Percentiles rank a stretch among this genome's conserved stretches.
Evolutionary conservation across 2,888 invertebrate genomes (phyloP).

Genomic region (Stenchaetothrips biformis): DNA sequence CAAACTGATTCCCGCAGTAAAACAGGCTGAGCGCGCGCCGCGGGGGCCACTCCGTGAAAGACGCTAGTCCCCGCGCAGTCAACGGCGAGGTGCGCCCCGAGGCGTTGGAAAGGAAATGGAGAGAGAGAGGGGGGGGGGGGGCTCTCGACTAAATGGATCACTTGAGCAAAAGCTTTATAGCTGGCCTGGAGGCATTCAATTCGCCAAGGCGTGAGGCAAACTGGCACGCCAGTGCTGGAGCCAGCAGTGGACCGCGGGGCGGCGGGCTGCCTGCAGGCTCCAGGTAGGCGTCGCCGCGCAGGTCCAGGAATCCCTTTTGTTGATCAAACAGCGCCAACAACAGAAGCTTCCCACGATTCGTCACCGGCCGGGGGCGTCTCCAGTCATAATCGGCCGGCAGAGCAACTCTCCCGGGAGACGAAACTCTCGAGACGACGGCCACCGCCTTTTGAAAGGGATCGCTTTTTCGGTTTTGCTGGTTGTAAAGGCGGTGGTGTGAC

Average conservation of each 20-base stretch:
- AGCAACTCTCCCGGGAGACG: neutral
- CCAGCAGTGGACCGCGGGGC: neutral
- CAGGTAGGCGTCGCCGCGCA: no score
- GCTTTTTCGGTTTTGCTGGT: no score
- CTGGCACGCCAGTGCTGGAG: neutral
- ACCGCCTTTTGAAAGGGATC: no score
- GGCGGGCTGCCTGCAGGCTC: no score
- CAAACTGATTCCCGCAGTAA: slow-evolving; percentile 1
- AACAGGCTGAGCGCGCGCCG: neutral
- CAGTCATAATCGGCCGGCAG: neutral
- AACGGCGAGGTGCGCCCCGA: no score
- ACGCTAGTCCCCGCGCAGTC: no score
- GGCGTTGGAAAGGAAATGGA: no score
- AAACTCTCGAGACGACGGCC: neutral
- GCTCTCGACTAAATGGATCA: slow-evolving; percentile 3
- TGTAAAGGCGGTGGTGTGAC: neutral
- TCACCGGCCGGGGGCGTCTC: neutral
- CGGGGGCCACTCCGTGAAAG: neutral
- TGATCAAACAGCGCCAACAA: no score
- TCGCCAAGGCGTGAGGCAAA: neutral
- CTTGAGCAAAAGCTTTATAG: neutral
- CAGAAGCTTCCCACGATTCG: neutral
- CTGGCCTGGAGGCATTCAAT: neutral
- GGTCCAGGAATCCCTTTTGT: no score
- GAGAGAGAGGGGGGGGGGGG: neutral